These are phyloP conservation scores for Bilobella aurantiaca DNA, from an alignment of 1,140 invertebrate genomes.

Conservation along the genomic window DNA sequence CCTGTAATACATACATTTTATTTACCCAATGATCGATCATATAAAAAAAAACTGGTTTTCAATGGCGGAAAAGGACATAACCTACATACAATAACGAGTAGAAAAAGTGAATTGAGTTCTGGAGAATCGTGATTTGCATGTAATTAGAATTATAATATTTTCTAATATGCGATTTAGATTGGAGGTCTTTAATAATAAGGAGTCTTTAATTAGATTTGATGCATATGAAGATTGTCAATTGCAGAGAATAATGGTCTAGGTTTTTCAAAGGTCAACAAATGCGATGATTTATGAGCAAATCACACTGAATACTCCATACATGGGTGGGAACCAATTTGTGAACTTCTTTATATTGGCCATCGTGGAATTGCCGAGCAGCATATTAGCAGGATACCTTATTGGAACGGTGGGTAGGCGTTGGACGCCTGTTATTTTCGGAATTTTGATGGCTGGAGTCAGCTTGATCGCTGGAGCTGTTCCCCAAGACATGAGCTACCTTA, in stretches of 20 bases:
- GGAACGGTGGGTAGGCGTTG: slow-evolving; percentile 29
- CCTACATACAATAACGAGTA: too few species aligned
- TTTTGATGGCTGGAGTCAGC: background rate
- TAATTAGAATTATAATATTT: too few species aligned
- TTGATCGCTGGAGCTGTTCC: background rate
- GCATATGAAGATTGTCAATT: background rate
- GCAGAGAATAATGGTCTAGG: background rate
- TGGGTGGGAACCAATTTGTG: slow-evolving; percentile 55
- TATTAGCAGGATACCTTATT: slow-evolving; percentile 21
- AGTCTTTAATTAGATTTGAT: background rate
- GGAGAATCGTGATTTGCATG: too few species aligned
- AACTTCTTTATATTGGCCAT: slow-evolving; percentile 54
- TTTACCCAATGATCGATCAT: too few species aligned
- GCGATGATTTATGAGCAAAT: slow-evolving; percentile 46
- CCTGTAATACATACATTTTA: too few species aligned
- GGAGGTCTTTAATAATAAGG: background rate
- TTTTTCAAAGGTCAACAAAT: slow-evolving; percentile 16
- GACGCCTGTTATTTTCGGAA: slow-evolving; percentile 23
- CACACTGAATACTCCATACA: slow-evolving; percentile 51
- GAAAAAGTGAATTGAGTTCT: too few species aligned
- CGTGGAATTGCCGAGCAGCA: slow-evolving; percentile 47
- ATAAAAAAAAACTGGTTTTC: too few species aligned
- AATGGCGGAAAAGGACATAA: too few species aligned
- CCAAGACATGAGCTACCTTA: background rate
- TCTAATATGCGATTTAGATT: too few species aligned